Percentiles rank a stretch among this genome's conserved stretches.
These are phyloP conservation scores for Clytia hemisphaerica DNA, from an alignment of 30 jellyfish, hydroid and myxozoan species.

Conservation along the genomic window DNA sequence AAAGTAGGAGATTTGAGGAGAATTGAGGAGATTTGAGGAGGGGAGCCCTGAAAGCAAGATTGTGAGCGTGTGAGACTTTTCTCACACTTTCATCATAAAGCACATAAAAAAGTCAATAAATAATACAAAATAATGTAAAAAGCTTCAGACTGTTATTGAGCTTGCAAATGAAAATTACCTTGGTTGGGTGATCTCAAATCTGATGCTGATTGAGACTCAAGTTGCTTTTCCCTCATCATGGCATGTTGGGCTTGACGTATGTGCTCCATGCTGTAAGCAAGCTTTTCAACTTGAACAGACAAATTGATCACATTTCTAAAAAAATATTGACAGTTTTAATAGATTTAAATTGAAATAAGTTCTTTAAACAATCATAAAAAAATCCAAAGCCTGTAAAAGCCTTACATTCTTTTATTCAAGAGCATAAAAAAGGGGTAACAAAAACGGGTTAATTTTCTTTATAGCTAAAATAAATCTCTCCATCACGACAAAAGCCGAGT, in stretches of 20 bases:
- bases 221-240: slow-evolving; percentile 32
- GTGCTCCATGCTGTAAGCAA: slow-evolving; percentile 69
- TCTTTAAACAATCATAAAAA: not conserved
- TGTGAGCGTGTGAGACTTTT: too few species aligned
- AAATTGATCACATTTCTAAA: slow-evolving; percentile 56
- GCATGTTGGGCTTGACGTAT: slow-evolving; percentile 60
- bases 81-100: slow-evolving; percentile 21
- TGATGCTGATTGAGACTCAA: slow-evolving; percentile 75
- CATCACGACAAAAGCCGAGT: too few species aligned
- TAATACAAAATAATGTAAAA: too few species aligned
- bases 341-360: not conserved
- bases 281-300: slow-evolving; percentile 62
- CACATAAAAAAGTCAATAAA: slow-evolving; percentile 1
- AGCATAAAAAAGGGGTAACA: too few species aligned
- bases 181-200: slow-evolving; percentile 52
- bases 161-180: too few species aligned
- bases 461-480: too few species aligned
- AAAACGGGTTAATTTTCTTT: too few species aligned
- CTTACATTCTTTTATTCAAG: not conserved
- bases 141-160: too few species aligned
- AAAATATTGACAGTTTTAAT: not conserved
- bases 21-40: too few species aligned
- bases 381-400: not conserved
- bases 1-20: too few species aligned
- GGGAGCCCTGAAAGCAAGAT: too few species aligned